Evolutionary conservation across 2,797 vertebrate genomes (phyloP).

Genomic region (Macropodus opercularis): DNA sequence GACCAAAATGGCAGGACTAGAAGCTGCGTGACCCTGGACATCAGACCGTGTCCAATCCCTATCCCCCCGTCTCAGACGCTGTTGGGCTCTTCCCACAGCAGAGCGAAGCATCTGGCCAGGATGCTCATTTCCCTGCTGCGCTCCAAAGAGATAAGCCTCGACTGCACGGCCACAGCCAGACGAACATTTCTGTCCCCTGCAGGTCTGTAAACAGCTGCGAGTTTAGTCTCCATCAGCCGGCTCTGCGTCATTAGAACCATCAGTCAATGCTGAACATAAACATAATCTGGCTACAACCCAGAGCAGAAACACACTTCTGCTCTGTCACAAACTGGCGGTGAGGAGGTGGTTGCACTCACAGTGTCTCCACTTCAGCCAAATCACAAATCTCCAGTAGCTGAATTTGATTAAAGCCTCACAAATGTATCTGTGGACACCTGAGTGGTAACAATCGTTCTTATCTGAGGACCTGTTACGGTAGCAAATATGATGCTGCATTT

Average conservation of each 20-base stretch:
- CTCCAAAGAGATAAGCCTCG: slow-evolving; percentile 66
- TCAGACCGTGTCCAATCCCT: slow-evolving; percentile 26
- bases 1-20: too few species aligned
- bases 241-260: slow-evolving; percentile 41
- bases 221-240: slow-evolving; percentile 38
- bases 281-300: slow-evolving; percentile 27
- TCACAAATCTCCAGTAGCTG: too few species aligned
- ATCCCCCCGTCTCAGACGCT: slow-evolving; percentile 21
- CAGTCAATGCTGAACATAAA: slow-evolving; percentile 47
- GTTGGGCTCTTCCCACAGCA: slow-evolving; percentile 48
- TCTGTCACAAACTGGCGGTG: slow-evolving; percentile 25
- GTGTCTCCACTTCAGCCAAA: background rate
- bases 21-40: slow-evolving; percentile 42
- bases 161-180: slow-evolving; percentile 46
- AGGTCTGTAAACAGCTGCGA: slow-evolving; percentile 65
- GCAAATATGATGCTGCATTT: too few species aligned
- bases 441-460: too few species aligned
- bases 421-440: too few species aligned
- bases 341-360: background rate
- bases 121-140: slow-evolving; percentile 45
- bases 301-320: slow-evolving; percentile 9
- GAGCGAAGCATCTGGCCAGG: slow-evolving; percentile 45
- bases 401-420: too few species aligned
- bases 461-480: background rate
- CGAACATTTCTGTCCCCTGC: slow-evolving; percentile 56